These are phyloP conservation scores for Propithecus coquereli DNA, from an alignment of 2,113 vertebrate species.

Conservation along the genomic window DNA sequence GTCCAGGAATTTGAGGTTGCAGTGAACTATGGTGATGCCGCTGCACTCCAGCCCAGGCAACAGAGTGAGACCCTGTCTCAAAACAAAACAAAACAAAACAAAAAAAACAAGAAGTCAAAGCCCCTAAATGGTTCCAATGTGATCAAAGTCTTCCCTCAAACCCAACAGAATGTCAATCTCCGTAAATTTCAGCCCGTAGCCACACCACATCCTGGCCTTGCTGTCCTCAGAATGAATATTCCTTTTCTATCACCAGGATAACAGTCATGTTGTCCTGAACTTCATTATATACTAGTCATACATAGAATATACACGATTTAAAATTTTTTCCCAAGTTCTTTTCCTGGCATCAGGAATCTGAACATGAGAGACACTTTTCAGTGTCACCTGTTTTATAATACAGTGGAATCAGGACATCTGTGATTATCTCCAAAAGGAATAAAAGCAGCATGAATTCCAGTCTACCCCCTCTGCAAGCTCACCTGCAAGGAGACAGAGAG, in stretches of 20 bases:
- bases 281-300: background rate
- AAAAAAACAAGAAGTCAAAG: background rate
- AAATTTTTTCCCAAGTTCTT: background rate
- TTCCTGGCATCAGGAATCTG: background rate
- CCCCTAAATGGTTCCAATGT: background rate
- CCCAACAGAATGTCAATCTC: background rate
- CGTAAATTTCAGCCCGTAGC: background rate
- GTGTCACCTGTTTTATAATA: constrained; percentile 91
- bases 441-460: constrained; percentile 90
- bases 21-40: too few relatives aligned
- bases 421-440: constrained; percentile 92
- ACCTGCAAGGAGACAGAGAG: constrained; percentile 77
- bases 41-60: too few relatives aligned
- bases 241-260: background rate
- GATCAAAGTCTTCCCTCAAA: background rate
- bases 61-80: background rate
- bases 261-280: background rate
- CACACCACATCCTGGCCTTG: background rate
- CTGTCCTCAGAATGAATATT: background rate
- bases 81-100: background rate
- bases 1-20: too few relatives aligned
- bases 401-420: constrained; percentile 91
- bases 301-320: background rate
- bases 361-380: background rate
- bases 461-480: constrained; percentile 92